phyloP scores from a whole-genome alignment of 2,888 invertebrate species.

The Heterodera filipjevi region DNA sequence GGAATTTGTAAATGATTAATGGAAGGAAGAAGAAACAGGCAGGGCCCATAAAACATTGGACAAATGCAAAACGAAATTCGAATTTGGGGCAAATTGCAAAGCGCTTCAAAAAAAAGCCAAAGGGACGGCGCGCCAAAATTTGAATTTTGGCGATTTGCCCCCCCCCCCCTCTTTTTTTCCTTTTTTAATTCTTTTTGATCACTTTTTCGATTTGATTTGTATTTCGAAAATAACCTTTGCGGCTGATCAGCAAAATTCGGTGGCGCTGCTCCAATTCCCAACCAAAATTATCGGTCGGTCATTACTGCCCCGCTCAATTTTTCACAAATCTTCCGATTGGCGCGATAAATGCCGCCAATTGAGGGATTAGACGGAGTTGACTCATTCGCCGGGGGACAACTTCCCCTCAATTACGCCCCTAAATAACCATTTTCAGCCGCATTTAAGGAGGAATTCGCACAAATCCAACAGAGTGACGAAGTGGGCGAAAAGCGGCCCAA shows the following conservation, averaged over 20 bases:
- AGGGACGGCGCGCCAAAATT: background rate
- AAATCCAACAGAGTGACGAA: background rate
- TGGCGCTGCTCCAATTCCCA: background rate
- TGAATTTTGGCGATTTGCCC: background rate
- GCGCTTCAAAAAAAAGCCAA: background rate
- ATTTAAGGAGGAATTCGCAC: conserved; percentile 2
- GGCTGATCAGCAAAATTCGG: background rate
- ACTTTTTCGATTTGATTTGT: background rate
- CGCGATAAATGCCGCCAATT: conserved; percentile 3
- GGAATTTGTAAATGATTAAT: background rate
- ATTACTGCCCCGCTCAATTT: background rate
- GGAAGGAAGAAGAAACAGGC: background rate
- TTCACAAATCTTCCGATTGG: background rate
- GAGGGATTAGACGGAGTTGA: conserved; percentile 6
- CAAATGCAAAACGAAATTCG: background rate
- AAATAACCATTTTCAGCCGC: background rate
- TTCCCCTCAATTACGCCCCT: conserved; percentile 5
- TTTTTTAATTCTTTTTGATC: too few relatives aligned
- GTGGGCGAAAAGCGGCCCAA: background rate
- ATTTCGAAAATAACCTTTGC: background rate
- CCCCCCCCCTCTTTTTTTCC: too few relatives aligned
- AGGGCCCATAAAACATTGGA: conserved; percentile 1
- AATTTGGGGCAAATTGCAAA: background rate
- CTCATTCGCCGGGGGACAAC: background rate
- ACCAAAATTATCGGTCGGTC: conserved; percentile 5